Evolutionary conservation across 2,888 invertebrate genomes (phyloP).

Genomic region (Phaedon cochleariae): DNA sequence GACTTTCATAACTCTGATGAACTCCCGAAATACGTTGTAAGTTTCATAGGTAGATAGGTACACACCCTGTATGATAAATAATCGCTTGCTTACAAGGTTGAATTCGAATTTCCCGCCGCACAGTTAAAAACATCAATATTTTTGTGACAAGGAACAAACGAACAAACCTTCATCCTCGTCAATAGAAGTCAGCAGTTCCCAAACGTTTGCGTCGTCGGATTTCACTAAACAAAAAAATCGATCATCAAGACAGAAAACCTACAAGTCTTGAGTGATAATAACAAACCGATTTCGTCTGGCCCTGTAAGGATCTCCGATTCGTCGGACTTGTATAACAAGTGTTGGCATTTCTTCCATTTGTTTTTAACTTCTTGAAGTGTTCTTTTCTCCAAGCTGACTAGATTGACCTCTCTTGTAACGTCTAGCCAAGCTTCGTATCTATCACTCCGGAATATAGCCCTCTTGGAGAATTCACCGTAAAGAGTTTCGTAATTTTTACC

Average conservation of each 20-base stretch:
- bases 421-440: constrained; percentile 52
- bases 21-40: no score
- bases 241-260: constrained; percentile 19
- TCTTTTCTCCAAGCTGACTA: constrained; percentile 49
- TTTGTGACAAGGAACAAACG: no score
- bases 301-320: constrained; percentile 22
- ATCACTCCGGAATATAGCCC: constrained; percentile 45
- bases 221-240: constrained; percentile 28
- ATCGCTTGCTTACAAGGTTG: constrained; percentile 26
- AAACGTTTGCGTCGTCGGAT: constrained; percentile 27
- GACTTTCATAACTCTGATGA: no score
- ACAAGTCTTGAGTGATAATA: neutral
- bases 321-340: constrained; percentile 40
- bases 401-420: constrained; percentile 51
- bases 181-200: constrained; percentile 36
- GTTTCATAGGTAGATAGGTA: no score
- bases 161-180: constrained; percentile 36
- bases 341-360: constrained; percentile 55
- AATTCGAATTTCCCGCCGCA: constrained; percentile 29
- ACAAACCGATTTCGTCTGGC: constrained; percentile 46
- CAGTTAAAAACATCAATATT: constrained; percentile 26
- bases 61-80: neutral
- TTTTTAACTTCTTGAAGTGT: constrained; percentile 55
- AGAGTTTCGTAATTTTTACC: constrained; percentile 47
- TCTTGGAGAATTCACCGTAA: constrained; percentile 49